Evolutionary conservation across 2,113 vertebrate species (phyloP), one percentile per base, ranked within the genome.

Genomic region (Cebus imitator): DNA sequence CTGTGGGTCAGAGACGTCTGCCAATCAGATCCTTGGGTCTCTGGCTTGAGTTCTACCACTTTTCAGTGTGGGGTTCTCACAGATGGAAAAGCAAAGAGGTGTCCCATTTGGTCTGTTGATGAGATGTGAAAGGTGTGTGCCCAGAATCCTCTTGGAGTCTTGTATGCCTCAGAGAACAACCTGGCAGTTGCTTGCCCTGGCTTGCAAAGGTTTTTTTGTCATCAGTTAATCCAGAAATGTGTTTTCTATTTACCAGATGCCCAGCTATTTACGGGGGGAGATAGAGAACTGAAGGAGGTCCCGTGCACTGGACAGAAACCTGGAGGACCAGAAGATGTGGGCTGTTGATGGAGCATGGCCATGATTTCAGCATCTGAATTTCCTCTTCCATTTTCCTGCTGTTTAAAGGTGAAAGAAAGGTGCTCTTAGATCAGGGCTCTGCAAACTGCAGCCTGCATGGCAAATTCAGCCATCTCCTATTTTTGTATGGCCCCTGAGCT

Each of bases 311-410:
- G 30, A 25, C 18, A 61, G 90, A 64, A 57, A 20, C 5, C 52
- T 37, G 55, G 61, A 95, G 35, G 43, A 10, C 13, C 25, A 16
- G 90, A 11, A 52, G 25, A 17, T 0, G 6, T 6, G 82, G 14
- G 9, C 3, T 85, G 18, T 4, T 5, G 11, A 11, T 1, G 30
- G 86, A 27, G 18, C 35, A 2, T 0, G 0, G 16, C 18, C 2
- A 0, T 3, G 17, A 25, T 32, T 45, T 72, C 43, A 11, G 37
- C 0, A 0, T 1, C 1, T 0, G 10, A 20, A 21, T 1, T 40
- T 30, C 66, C 17, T 40, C 61, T 25, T 43, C 35, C 0, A 23
- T 8, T 12, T 79, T 17, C n/a, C 4, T 18, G 30, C 0, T 27
- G 5, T 66, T n/a, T 79, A 1, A 55, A 45, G n/a, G n/a, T 20